Evolutionary conservation across 2,888 invertebrate genomes (phyloP).

Genomic region (Phasia obesa): DNA sequence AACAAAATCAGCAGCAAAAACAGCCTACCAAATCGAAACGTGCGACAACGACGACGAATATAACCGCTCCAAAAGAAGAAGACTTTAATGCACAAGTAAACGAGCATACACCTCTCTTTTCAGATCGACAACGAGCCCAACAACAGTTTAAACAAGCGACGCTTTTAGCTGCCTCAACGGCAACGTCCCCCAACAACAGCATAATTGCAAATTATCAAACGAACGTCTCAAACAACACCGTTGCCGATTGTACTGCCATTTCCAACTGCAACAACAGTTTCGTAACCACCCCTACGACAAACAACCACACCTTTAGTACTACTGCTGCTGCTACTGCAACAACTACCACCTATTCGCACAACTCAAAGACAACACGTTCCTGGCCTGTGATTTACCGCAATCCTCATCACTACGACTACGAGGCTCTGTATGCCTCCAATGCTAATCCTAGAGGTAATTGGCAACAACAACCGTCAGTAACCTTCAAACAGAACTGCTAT

Average conservation of each 20-base stretch:
- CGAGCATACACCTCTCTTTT: constrained; percentile 77
- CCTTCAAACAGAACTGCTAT: constrained; percentile 79
- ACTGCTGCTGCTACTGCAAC: constrained; percentile 68
- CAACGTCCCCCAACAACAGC: constrained; percentile 57
- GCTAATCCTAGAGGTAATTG: constrained; percentile 54
- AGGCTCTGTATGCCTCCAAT: constrained; percentile 79
- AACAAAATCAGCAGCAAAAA: constrained; percentile 60
- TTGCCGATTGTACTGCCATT: constrained; percentile 62
- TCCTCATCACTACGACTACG: constrained; percentile 82
- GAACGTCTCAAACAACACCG: constrained; percentile 44
- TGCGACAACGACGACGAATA: constrained; percentile 67
- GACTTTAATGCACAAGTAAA: constrained; percentile 73
- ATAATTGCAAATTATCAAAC: constrained; percentile 64
- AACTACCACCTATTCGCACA: constrained; percentile 79
- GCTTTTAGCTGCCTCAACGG: constrained; percentile 33
- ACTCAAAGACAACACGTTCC: constrained; percentile 82
- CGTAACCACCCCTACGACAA: constrained; percentile 55
- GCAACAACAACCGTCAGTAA: constrained; percentile 52
- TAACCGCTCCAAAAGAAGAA: constrained; percentile 70
- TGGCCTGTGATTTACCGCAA: constrained; percentile 83
- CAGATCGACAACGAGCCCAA: constrained; percentile 50
- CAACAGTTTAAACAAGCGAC: constrained; percentile 37
- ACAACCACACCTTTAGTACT: constrained; percentile 52
- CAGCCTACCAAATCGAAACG: constrained; percentile 62
- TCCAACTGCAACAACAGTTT: constrained; percentile 64